These are phyloP conservation scores for Drosophila carrolli DNA, from an alignment of 1,140 invertebrate species.

Conservation along the genomic window DNA sequence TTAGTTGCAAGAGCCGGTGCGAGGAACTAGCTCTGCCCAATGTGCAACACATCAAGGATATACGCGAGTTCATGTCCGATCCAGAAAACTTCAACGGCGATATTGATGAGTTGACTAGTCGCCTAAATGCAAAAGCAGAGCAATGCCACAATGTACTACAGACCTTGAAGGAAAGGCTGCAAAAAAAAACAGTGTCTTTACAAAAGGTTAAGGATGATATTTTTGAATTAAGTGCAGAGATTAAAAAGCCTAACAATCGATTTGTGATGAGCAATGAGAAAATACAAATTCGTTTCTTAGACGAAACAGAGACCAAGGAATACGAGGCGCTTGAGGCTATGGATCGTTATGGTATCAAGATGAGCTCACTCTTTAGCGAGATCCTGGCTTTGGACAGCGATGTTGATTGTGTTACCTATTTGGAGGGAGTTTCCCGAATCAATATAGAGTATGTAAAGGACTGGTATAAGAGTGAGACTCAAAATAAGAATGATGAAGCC, in stretches of 20 bases:
- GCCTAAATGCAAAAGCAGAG: constrained; percentile 14
- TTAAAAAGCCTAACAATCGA: constrained; percentile 1
- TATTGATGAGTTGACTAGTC: constrained; percentile 18
- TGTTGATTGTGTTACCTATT: constrained; percentile 39
- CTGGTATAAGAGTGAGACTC: not conserved
- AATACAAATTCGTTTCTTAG: constrained; percentile 33
- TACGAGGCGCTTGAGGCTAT: constrained; percentile 29
- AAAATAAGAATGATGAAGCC: not conserved
- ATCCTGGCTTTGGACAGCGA: constrained; percentile 51
- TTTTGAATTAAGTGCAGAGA: constrained; percentile 28
- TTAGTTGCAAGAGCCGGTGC: constrained; percentile 15
- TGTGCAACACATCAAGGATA: constrained; percentile 28
- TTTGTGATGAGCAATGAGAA: not conserved
- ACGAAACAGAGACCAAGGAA: constrained; percentile 42
- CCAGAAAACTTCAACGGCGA: constrained; percentile 19
- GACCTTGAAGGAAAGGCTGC: constrained; percentile 16
- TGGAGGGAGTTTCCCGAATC: constrained; percentile 29
- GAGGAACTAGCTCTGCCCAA: constrained; percentile 25
- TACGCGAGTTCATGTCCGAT: constrained; percentile 31
- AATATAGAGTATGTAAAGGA: constrained; percentile 8
- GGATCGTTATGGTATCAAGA: constrained; percentile 38
- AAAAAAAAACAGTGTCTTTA: constrained; percentile 16
- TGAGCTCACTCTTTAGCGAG: constrained; percentile 36
- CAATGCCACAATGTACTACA: constrained; percentile 30
- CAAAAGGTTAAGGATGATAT: constrained; percentile 44